Evolutionary conservation across 2,888 invertebrate genomes (phyloP).

Genomic region (Pogonocherus hispidulus): DNA sequence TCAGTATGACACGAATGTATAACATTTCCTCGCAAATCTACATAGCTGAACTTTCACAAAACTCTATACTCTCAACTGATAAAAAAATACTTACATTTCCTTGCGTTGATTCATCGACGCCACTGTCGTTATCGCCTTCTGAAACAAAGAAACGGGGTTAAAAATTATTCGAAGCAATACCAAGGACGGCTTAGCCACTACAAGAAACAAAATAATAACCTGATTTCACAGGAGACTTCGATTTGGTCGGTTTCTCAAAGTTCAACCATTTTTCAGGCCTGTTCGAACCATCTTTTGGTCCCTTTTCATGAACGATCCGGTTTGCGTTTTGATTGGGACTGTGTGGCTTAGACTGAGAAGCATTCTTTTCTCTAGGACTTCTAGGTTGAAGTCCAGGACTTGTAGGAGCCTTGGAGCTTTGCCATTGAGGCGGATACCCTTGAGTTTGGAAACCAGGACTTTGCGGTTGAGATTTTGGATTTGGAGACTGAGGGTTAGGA

Average conservation of each 20-base stretch:
- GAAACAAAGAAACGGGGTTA: conserved; percentile 65
- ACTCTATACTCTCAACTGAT: no score
- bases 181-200: conserved; percentile 10
- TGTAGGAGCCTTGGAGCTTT: background rate
- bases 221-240: conserved; percentile 51
- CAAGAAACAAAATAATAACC: conserved; percentile 48
- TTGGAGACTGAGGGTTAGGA: background rate
- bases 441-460: background rate
- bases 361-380: background rate
- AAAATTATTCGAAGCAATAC: background rate
- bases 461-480: background rate
- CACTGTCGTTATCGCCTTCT: conserved; percentile 89
- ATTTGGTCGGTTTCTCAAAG: conserved; percentile 44
- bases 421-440: background rate
- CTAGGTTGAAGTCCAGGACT: background rate
- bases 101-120: conserved; percentile 85
- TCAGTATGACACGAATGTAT: background rate
- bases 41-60: no score
- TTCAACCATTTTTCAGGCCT: conserved; percentile 35
- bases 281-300: conserved; percentile 21
- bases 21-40: no score
- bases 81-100: conserved; percentile 78
- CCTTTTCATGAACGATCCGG: conserved; percentile 18
- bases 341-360: background rate
- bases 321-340: background rate